phyloP scores from a whole-genome alignment of 2,888 invertebrate genomes.

The Cryptosula pallasiana region DNA sequence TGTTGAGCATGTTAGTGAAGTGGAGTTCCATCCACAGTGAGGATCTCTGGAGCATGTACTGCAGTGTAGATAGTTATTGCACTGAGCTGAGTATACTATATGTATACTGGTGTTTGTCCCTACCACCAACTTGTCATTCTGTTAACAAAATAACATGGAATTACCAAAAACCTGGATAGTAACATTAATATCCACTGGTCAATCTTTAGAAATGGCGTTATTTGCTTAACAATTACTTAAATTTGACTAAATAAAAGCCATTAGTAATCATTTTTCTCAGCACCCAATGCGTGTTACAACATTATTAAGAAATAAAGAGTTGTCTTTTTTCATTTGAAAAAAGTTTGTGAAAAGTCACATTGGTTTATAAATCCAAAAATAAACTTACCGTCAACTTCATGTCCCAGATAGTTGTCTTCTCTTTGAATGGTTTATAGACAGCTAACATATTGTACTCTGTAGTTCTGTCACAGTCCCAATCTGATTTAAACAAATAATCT shows the following conservation, averaged over 20 bases:
- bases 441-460: not conserved
- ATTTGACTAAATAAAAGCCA: too few species aligned
- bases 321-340: too few species aligned
- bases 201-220: too few species aligned
- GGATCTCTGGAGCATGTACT: conserved; percentile 22
- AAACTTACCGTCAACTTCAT: conserved; percentile 18
- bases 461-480: conserved; percentile 16
- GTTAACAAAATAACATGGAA: too few species aligned
- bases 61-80: conserved; percentile 17
- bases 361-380: too few species aligned
- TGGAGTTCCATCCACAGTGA: conserved; percentile 15
- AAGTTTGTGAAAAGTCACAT: too few species aligned
- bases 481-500: conserved; percentile 18
- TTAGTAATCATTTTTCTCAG: too few species aligned
- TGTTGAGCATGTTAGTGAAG: not conserved
- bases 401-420: conserved; percentile 6
- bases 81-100: conserved; percentile 16
- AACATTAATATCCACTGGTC: too few species aligned
- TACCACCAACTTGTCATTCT: not conserved
- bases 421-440: conserved; percentile 12
- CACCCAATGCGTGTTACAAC: too few species aligned
- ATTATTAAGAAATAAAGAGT: too few species aligned
- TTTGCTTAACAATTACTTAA: too few species aligned
- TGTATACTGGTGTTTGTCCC: not conserved
- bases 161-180: too few species aligned